Evolutionary conservation across 2,797 vertebrate genomes (phyloP).

Genomic region (Micromesistius poutassou): DNA sequence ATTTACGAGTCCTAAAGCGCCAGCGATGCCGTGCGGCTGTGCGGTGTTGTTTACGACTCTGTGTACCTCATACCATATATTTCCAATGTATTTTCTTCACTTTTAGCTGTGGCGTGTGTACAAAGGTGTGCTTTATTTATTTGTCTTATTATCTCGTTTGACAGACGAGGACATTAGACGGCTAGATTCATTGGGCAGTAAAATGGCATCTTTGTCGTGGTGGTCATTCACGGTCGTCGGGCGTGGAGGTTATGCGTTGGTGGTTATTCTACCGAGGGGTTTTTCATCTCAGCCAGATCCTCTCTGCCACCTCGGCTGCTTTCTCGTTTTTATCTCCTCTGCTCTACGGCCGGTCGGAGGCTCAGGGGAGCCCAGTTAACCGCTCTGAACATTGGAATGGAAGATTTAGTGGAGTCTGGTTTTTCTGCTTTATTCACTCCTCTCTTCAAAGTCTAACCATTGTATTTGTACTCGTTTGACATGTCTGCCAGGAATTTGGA

Average conservation of each 20-base stretch:
- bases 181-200: not conserved
- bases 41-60: not conserved
- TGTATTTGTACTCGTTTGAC: not conserved
- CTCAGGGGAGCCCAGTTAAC: not conserved
- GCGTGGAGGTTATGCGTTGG: not conserved
- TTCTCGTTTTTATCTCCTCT: not conserved
- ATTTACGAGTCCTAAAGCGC: not conserved
- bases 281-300: conserved; percentile 4
- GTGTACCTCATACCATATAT: not conserved
- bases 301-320: not conserved
- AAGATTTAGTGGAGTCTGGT: not conserved
- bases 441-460: not conserved
- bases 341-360: not conserved
- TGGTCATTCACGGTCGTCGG: not conserved
- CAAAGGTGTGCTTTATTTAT: not conserved
- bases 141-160: not conserved
- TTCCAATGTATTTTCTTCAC: not conserved
- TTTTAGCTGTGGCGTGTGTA: not conserved
- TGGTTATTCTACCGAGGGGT: not conserved
- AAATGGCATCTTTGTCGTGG: not conserved
- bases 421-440: not conserved
- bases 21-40: not conserved
- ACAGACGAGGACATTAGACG: not conserved
- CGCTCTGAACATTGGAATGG: not conserved
- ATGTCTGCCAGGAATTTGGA: not conserved